Conservation (phyloP, 1,140 invertebrate species). For the Laupala kohalensis region DNA sequence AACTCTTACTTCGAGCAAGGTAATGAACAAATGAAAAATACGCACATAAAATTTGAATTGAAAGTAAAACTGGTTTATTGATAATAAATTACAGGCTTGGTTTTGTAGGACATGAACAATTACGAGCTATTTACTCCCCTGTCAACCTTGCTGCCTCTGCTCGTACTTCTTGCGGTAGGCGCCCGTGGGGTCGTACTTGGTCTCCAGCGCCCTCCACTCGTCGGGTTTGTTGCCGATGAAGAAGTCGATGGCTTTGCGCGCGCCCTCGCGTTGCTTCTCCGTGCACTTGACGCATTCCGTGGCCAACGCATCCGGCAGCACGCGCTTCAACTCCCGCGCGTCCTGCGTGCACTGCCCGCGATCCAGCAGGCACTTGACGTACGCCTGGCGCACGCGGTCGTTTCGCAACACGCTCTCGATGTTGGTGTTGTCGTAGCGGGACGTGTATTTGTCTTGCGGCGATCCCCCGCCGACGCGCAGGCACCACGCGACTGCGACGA, state of each 20-base stretch:
- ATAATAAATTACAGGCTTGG: too few species aligned
- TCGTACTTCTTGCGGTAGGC: constrained; percentile 28
- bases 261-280: constrained; percentile 27
- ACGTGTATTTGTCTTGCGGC: constrained; percentile 30
- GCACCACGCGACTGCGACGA: not conserved
- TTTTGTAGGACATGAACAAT: too few species aligned
- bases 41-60: too few species aligned
- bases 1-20: too few species aligned
- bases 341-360: constrained; percentile 37
- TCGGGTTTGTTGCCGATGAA: constrained; percentile 20
- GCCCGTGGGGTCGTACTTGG: constrained; percentile 33
- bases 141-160: too few species aligned
- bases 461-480: constrained; percentile 15
- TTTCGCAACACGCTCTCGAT: constrained; percentile 35
- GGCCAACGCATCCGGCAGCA: constrained; percentile 30
- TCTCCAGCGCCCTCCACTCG: constrained; percentile 29
- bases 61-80: too few species aligned
- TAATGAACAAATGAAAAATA: too few species aligned
- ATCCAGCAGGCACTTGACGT: constrained; percentile 38
- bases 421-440: constrained; percentile 38
- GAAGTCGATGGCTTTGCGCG: constrained; percentile 28
- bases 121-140: too few species aligned
- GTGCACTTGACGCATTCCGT: constrained; percentile 32
- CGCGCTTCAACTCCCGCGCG: constrained; percentile 36
- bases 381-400: constrained; percentile 33